These are phyloP conservation scores for Agrochola lychnidis DNA, from an alignment of 2,888 invertebrate genomes.

Conservation along the genomic window DNA sequence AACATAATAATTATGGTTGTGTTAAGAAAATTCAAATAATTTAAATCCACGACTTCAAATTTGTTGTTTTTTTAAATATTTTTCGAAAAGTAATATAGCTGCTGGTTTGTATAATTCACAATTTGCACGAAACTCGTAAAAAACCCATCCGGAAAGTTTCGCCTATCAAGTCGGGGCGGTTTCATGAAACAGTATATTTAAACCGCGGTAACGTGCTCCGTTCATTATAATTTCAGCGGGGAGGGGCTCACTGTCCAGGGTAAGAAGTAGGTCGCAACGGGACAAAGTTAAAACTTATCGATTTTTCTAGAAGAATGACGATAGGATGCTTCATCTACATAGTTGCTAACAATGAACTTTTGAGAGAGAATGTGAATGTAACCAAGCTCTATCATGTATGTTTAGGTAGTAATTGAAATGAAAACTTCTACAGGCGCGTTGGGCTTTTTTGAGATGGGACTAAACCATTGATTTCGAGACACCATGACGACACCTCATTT, in stretches of 20 bases:
- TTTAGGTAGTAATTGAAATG: neutral
- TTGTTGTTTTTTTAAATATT: conserved; percentile 13
- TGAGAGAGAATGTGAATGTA: neutral
- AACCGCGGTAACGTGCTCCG: conserved; percentile 57
- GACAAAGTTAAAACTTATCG: conserved; percentile 71
- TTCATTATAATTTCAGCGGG: conserved; percentile 67
- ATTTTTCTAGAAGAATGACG: conserved; percentile 60
- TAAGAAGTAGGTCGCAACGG: conserved; percentile 67
- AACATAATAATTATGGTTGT: neutral
- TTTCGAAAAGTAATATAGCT: conserved; percentile 13
- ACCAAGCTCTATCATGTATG: neutral
- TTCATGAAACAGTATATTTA: conserved; percentile 57
- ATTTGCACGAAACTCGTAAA: conserved; percentile 48
- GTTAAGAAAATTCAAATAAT: conserved; percentile 17
- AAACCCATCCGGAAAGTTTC: conserved; percentile 53
- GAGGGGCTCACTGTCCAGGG: conserved; percentile 56
- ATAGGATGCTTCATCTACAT: conserved; percentile 24
- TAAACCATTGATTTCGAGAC: no score
- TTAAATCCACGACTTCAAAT: neutral
- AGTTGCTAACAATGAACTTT: conserved; percentile 17
- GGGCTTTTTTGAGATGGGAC: no score
- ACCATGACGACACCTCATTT: no score
- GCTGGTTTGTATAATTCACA: conserved; percentile 49
- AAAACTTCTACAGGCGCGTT: no score
- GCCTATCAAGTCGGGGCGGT: conserved; percentile 39